These are phyloP conservation scores for Serrognathus titanus DNA, from an alignment of 2,888 invertebrate genomes.

Conservation along the genomic window DNA sequence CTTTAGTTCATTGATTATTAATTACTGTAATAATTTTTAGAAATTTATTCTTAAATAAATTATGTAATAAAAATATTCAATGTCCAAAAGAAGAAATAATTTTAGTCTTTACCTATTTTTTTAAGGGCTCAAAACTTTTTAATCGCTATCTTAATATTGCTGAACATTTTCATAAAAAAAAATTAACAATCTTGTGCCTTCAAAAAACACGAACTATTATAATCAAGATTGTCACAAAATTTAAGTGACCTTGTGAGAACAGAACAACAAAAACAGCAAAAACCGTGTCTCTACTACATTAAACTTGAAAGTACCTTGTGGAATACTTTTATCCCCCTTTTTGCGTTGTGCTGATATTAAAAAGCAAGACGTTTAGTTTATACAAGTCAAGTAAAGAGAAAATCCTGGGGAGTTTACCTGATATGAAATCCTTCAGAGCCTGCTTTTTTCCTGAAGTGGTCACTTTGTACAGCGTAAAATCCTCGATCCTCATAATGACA, in stretches of 20 bases:
- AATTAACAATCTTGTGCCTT: too few species aligned
- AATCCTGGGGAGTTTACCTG: slow-evolving; percentile 52
- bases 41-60: too few species aligned
- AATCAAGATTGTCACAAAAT: neutral
- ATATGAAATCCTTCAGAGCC: slow-evolving; percentile 75
- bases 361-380: slow-evolving; percentile 14
- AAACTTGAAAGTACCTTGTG: slow-evolving; percentile 12
- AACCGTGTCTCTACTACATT: neutral
- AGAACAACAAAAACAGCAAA: neutral
- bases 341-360: slow-evolving; percentile 54
- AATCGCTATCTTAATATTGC: too few species aligned
- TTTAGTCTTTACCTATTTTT: too few species aligned
- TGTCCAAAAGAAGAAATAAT: too few species aligned
- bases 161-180: too few species aligned
- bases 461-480: slow-evolving; percentile 85
- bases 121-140: too few species aligned
- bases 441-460: slow-evolving; percentile 72
- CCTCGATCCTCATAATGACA: slow-evolving; percentile 83
- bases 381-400: neutral
- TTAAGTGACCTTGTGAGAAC: neutral
- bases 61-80: too few species aligned
- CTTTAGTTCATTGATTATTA: too few species aligned
- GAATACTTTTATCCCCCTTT: slow-evolving; percentile 47
- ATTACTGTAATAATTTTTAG: too few species aligned
- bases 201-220: neutral